Evolutionary conservation across 1,140 invertebrate species (phyloP), one percentile per base, ranked within the genome.

Genomic region (Lepidurus packardi): DNA sequence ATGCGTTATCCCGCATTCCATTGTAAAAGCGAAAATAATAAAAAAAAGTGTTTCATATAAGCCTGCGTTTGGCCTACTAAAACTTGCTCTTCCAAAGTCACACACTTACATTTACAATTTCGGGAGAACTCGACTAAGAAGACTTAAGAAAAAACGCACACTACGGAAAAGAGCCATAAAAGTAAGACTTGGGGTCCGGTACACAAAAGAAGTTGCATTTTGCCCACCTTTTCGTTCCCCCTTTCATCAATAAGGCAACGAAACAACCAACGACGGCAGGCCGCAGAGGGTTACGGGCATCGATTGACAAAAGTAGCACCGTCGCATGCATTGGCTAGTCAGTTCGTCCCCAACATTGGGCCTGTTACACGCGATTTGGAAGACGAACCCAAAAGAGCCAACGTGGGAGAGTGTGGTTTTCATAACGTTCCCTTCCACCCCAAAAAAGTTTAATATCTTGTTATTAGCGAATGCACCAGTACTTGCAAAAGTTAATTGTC

Each of bases 201-300:
- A 16, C 53, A 65, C 53, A 65, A 65, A 34, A 65, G 53, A 65
- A 65, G 9, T 16, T n/a, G 53, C 53, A 65, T 21, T 65, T 21
- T 16, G 53, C 21, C 16, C 53, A 65, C 53, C 8, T 65, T 65
- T 65, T n/a, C 53, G 9, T 65, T 21, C 53, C 53, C 53, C 21
- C 53, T 7, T 65, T 65, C 53, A 65, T 65, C 53, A 65, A 65
- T 65, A 65, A 65, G 53, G 53, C 53, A 65, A 65, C 4, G 53
- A 65, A 65, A 65, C 53, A 65, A 65, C 16, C 53, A 6, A 65
- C 53, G 21, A 65, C 53, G 53, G 53, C 53, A 65, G 53, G 53
- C 53, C 53, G 53, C 53, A 65, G 53, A 65, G 53, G 53, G 53
- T 65, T 65, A 65, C 53, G 53, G 53, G 53, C 53, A 65, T 65